Evolutionary conservation across 2,888 invertebrate species (phyloP), one percentile per base, ranked within the genome.

Genomic region (Brenthis hecate): DNA sequence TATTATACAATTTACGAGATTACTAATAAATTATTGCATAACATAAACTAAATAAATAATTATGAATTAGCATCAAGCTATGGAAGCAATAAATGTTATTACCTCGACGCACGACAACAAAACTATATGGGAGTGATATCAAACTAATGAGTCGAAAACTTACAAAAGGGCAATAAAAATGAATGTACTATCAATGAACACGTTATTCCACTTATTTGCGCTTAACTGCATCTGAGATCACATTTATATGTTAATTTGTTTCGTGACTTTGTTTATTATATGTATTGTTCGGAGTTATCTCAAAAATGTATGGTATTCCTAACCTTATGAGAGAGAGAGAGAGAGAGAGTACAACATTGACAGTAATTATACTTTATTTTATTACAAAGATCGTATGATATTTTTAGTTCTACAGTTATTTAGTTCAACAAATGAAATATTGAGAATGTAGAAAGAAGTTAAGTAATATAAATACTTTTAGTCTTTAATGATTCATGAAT

Each of bases 201-300:
- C 71, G 73, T 68, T 72, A 73, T 72, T 70, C 71, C 64, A 69
- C 71, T 65, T 68, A 68, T 70, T 72, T 72, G 73, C 72, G 72
- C 68, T 64, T 69, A 71, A 71, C 67, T 71, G 70, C 75, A 72
- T 72, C 72, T 72, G 70, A 69, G 69, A 68, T 72, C 73, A 73
- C 76, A 77, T 76, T 77, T 74, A 74, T 77, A 78, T 77, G 75
- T 75, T 71, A 78, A 78, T 76, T 72, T 72, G 62, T 65, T 67
- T 64, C 66, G 66, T 70, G 70, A 72, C 64, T 63, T 61, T 56
- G 55, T 61, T 56, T 67, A 62, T 67, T 36, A 61, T 50, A 62
- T 19, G 54, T 55, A 53, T 62, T 62, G 62, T 53, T 43, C 19
- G 6, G 6, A 28, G 28, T 60, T 60, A 60, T 60, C 60, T 60